Conservation (phyloP, 2,888 invertebrate species). For the Adelphocoris suturalis region DNA sequence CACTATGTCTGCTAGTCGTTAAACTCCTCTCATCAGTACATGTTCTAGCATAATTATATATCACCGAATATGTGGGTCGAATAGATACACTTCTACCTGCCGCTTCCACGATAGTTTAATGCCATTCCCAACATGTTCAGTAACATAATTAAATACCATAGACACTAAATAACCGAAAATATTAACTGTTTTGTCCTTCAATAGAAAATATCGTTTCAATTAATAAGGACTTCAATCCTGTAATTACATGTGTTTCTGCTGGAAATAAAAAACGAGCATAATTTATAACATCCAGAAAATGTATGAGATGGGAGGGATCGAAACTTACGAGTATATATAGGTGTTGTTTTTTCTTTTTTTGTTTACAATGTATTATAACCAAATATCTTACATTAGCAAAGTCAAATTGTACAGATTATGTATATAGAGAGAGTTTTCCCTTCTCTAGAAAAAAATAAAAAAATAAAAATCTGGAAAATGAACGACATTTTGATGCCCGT, state of each 20-base stretch:
- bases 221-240: too few species aligned
- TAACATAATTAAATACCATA: neutral
- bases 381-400: conserved; percentile 19
- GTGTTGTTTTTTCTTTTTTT: conserved; percentile 37
- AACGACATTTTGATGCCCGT: conserved; percentile 31
- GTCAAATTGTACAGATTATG: conserved; percentile 16
- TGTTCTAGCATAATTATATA: neutral
- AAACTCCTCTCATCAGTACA: conserved; percentile 16
- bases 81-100: neutral
- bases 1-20: conserved; percentile 16
- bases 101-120: neutral
- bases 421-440: conserved; percentile 10
- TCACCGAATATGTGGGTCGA: neutral
- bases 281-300: neutral
- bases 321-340: conserved; percentile 23
- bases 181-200: conserved; percentile 1
- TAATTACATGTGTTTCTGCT: too few species aligned
- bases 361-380: conserved; percentile 27
- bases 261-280: neutral
- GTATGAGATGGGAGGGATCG: neutral
- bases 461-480: neutral
- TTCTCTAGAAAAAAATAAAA: conserved; percentile 24
- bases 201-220: neutral
- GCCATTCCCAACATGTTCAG: neutral
- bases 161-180: neutral